Base-by-base conservation (phyloP, 2,888 invertebrate species). In the Sympetrum striolatum region DNA sequence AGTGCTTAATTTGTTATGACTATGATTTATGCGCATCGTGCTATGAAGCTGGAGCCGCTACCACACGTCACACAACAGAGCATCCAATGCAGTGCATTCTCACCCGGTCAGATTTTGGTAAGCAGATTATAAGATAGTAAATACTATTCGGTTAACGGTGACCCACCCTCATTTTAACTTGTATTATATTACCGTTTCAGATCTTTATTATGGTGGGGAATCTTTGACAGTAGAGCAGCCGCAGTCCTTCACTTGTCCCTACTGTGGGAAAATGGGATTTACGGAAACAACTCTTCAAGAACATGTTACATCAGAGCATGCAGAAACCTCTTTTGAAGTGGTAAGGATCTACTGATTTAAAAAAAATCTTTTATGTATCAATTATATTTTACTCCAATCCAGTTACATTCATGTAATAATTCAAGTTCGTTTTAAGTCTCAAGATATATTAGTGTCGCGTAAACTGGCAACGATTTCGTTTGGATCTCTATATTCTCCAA, bases 21-120 rank as follows among this genome's bases (percentile, higher is more conserved):
- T 99, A 99, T 95, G 99, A 99, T 95, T 96, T 99, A 93, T 99
- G 99, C 95, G 98, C 98, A 93, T 96, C 97, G 93, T 99, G 99
- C 94, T 99, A 98, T 94, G 98, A 99, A 94, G 96, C 97, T 93
- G 98, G 98, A 93, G 97, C 97, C 92, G 97, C 97, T 92, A 98
- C 97, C 93, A 97, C 98, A 92, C 96, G 98, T 93, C 99, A 99
- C 94, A 97, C 98, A 92, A 97, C 97, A 93, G 98, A 98, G 94
- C 99, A 99, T 95, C 98, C 99, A 91, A 98, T 99, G 98, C 99
- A 99, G 95, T 99, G 99, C 94, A 99, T 99, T 93, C 96, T 99
- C 93, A 99, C 99, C 92, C 96, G 98, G 94, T 96, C 98, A 94
- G 99, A 99, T 95, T 98, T 98, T 96, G 99, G 98, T 98, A 94